Evolutionary conservation across 1,140 invertebrate genomes (phyloP).

Genomic region (Apis dorsata): DNA sequence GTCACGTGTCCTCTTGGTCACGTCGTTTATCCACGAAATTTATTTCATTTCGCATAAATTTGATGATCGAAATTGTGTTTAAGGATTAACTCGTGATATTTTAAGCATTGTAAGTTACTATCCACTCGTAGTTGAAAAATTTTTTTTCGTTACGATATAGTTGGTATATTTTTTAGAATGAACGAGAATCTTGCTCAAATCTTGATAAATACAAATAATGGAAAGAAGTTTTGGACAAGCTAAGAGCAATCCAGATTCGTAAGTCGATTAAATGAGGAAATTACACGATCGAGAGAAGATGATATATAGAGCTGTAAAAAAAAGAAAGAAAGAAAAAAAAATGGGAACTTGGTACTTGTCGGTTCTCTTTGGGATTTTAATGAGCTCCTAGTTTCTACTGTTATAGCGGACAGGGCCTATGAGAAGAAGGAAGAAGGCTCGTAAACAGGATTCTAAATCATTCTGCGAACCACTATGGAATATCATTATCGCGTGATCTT

Average conservation of each 20-base stretch:
- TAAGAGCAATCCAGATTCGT: no score
- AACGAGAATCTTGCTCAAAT: no score
- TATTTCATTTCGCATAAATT: not conserved
- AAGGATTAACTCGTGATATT: no score
- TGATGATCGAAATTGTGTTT: not conserved
- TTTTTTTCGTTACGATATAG: not conserved
- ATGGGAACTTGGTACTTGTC: slow-evolving; percentile 1
- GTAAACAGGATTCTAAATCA: slow-evolving; percentile 56
- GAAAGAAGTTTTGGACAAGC: no score
- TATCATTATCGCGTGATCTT: slow-evolving; percentile 44
- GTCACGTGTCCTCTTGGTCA: slow-evolving; percentile 29
- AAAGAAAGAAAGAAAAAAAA: not conserved
- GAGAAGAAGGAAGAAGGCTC: not conserved
- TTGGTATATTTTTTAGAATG: no score
- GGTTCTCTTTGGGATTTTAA: slow-evolving; percentile 43
- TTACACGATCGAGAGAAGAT: not conserved
- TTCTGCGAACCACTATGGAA: slow-evolving; percentile 19
- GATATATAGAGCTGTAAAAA: not conserved
- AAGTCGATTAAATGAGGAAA: not conserved
- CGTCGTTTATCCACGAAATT: not conserved
- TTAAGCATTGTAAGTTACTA: no score
- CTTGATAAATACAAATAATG: no score
- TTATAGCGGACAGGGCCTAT: slow-evolving; percentile 12
- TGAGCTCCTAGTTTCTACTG: slow-evolving; percentile 17
- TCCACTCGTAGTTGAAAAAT: not conserved